Base-by-base conservation (phyloP, 2,113 vertebrate genomes). In the Cololabis saira region DNA sequence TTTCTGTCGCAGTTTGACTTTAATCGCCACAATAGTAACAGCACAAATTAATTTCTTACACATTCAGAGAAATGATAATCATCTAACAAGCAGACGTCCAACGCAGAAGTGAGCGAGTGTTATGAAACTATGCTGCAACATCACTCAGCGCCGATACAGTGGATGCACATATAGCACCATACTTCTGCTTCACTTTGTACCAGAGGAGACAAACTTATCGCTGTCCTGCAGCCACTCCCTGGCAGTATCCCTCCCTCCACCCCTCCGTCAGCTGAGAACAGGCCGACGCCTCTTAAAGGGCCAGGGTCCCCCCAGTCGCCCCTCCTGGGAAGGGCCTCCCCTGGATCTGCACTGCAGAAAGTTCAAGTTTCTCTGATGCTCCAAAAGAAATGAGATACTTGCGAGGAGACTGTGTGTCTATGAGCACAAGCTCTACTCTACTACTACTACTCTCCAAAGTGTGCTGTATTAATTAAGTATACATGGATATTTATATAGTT, bases 281-380 rank as follows among this genome's bases (percentile, higher is more conserved):
- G 52, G 12, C 59, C 51, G 1, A 62, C 50, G 21, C 70, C 79
- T 73, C 79, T 84, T 80, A 87, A 87, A 84, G 82, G 69, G 79
- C 44, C 79, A 67, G 16, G 22, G 19, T 9, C 2, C 3, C 3
- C 3, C 24, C 24, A 27, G 24, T 2, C 24, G 3, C 24, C 24
- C 47, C 54, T 12, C 14, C 58, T 18, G 3, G 17, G 37, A 42
- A 45, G 22, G 42, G 18, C 30, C 43, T 30, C 16, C 15, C 3
- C 5, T 10, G 12, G 4, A 19, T 21, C 21, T 19, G 17, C 19
- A 15, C 21, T 21, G 55, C 15, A 19, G 57, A 27, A 49, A 50
- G 63, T 61, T 42, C 12, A 13, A 66, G 55, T 22, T 42, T 33
- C 54, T n/a, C 30, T 12, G n/a, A 57, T 17, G 12, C 21, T 48